These are phyloP conservation scores for Manduca sexta DNA, from an alignment of 1,140 invertebrate species.

Conservation along the genomic window DNA sequence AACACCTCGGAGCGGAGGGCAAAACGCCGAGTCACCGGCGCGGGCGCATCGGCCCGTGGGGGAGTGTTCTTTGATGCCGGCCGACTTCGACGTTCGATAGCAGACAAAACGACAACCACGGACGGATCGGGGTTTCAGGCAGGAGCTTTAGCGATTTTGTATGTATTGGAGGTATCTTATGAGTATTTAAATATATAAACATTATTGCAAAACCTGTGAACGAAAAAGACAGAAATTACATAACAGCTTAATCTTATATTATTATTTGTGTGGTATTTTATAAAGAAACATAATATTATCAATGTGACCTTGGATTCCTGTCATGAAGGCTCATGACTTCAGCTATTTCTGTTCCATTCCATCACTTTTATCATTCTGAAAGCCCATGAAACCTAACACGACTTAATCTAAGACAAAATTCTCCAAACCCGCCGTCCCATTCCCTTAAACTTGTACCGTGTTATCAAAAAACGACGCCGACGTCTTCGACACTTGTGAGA, in stretches of 20 bases:
- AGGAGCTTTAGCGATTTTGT: conserved; percentile 21
- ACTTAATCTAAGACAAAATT: too few species aligned
- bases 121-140: conserved; percentile 17
- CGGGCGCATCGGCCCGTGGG: conserved; percentile 41
- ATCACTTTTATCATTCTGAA: too few species aligned
- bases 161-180: not conserved
- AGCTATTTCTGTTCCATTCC: too few species aligned
- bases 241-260: too few species aligned
- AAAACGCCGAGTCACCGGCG: conserved; percentile 61
- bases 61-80: conserved; percentile 56
- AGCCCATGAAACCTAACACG: too few species aligned
- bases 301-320: too few species aligned
- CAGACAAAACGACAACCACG: conserved; percentile 60
- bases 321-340: too few species aligned
- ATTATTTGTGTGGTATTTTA: too few species aligned
- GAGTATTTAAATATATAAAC: too few species aligned
- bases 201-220: too few species aligned
- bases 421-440: conserved; percentile 1
- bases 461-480: conserved; percentile 48
- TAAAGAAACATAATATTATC: too few species aligned
- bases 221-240: too few species aligned
- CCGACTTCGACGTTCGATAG: conserved; percentile 65
- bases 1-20: conserved; percentile 25
- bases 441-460: conserved; percentile 20
- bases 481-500: conserved; percentile 55